Conservation (phyloP, 2,113 vertebrate species). For the Erpornis zantholeuca region DNA sequence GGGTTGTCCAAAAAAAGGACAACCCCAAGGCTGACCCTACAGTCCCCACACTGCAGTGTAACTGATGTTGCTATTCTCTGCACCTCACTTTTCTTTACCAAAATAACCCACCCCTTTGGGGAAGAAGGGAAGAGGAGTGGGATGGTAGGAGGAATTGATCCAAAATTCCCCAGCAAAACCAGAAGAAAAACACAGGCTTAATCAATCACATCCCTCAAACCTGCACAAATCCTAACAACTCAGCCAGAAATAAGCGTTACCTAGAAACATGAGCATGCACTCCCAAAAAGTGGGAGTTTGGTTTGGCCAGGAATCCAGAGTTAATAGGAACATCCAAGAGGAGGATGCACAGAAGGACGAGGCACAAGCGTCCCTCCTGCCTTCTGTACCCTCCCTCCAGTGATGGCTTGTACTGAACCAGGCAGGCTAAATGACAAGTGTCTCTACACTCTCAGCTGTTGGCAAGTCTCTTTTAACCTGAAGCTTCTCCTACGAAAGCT, state of each 20-base stretch:
- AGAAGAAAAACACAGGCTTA: background rate
- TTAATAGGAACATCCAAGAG: background rate
- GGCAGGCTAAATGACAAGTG: background rate
- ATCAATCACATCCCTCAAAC: background rate
- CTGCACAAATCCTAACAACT: background rate
- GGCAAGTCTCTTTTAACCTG: background rate
- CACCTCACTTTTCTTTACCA: background rate
- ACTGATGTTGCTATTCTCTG: background rate
- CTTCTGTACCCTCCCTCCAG: background rate
- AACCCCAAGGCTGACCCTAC: background rate
- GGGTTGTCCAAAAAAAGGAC: background rate
- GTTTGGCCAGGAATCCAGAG: background rate
- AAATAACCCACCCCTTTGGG: background rate
- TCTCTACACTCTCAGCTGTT: background rate
- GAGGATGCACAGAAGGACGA: background rate
- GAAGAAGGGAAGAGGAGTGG: background rate
- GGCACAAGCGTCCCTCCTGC: background rate
- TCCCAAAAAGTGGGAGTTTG: background rate
- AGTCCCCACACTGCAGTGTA: background rate
- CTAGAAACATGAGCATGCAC: background rate
- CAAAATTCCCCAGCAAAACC: background rate
- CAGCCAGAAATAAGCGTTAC: slow-evolving; percentile 6
- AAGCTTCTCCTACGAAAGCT: background rate
- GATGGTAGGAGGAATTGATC: background rate
- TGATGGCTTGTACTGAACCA: background rate